phyloP scores from a whole-genome alignment of 2,113 vertebrate species.

The Oxyruncus cristatus region DNA sequence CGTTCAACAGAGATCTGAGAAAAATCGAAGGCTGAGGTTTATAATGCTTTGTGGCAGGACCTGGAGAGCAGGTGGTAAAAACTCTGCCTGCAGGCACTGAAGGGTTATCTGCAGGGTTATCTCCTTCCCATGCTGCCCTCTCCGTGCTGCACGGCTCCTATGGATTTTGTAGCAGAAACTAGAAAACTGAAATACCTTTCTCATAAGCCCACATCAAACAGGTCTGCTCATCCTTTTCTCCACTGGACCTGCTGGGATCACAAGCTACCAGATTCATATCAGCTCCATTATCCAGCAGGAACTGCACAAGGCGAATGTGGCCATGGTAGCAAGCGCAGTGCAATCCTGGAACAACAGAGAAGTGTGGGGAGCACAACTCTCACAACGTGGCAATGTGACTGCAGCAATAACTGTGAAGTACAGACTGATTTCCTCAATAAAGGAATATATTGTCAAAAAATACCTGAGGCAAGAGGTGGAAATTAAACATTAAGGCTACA shows the following conservation, averaged over 20 bases:
- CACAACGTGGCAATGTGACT: neutral
- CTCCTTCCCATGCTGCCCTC: neutral
- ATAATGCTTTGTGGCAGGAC: neutral
- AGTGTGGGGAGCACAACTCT: neutral
- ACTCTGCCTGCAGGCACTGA: neutral
- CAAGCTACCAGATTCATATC: conserved; percentile 96
- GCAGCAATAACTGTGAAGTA: neutral
- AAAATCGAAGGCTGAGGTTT: neutral
- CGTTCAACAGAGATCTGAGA: neutral
- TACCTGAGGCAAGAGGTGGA: neutral
- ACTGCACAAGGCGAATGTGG: conserved; percentile 92
- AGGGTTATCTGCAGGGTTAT: neutral
- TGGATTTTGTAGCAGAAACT: neutral
- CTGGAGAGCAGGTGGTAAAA: neutral
- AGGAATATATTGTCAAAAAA: neutral
- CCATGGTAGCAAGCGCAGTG: conserved; percentile 94
- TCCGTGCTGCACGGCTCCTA: neutral
- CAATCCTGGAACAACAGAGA: conserved; percentile 73
- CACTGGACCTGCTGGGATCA: conserved; percentile 94
- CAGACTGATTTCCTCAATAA: neutral
- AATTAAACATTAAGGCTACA: neutral
- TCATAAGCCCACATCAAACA: conserved; percentile 99
- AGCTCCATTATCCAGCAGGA: conserved; percentile 89
- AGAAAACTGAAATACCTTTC: conserved; percentile 80
- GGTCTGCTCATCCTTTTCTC: conserved; percentile 96